Evolutionary conservation across 2,113 vertebrate genomes (phyloP).

Genomic region (Amphilophus citrinellus): DNA sequence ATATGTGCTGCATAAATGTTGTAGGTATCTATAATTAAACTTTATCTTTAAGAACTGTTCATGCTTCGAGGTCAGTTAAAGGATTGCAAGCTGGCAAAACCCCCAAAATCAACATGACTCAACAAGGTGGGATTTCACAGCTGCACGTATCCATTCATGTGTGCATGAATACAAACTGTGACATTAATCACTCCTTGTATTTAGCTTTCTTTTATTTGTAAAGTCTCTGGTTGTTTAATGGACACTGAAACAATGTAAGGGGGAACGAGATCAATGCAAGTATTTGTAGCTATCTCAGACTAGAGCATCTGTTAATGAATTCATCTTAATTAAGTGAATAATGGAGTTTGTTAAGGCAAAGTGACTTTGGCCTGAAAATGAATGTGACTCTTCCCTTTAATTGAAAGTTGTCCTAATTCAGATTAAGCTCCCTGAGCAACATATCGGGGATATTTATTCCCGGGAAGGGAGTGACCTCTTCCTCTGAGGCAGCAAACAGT

Average conservation of each 20-base stretch:
- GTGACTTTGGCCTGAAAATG: not conserved
- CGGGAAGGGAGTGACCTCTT: not conserved
- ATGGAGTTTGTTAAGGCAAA: not conserved
- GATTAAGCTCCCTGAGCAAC: not conserved
- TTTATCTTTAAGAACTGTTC: not conserved
- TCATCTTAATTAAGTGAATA: not conserved
- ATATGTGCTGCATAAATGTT: not conserved
- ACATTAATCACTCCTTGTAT: not conserved
- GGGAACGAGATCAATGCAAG: not conserved
- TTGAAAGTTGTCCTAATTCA: not conserved
- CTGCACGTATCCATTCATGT: not conserved
- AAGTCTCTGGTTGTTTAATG: not conserved
- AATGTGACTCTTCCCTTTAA: conserved; percentile 1
- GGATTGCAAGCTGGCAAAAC: not conserved
- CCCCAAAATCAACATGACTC: not conserved
- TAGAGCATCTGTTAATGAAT: not conserved
- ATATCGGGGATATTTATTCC: not conserved
- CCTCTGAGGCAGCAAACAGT: not conserved
- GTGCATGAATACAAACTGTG: not conserved
- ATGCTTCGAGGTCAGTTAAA: not conserved
- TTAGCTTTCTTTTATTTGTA: not conserved
- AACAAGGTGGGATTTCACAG: not conserved
- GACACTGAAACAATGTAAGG: not conserved
- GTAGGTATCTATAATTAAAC: not conserved
- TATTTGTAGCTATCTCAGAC: not conserved